Conservation (phyloP, 2,888 invertebrate genomes). For the Eumerus sabulonum region DNA sequence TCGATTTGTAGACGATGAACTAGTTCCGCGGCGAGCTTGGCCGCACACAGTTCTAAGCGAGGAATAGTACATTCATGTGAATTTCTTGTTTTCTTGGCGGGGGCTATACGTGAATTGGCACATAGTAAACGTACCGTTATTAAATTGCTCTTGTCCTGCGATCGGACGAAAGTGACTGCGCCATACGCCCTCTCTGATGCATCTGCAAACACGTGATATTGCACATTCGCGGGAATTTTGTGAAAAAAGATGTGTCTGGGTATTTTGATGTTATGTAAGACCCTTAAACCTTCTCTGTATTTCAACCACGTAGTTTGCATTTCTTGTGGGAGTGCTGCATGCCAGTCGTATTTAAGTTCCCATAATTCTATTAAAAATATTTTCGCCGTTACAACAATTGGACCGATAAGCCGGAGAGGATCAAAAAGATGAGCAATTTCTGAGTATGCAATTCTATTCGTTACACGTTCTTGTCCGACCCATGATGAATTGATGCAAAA, state of each 20-base stretch:
- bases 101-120: background rate
- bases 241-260: background rate
- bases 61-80: too few species aligned
- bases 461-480: background rate
- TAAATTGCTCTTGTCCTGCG: background rate
- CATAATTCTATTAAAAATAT: background rate
- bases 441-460: background rate
- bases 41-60: too few species aligned
- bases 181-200: too few species aligned
- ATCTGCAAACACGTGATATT: background rate
- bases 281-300: conserved; percentile 3
- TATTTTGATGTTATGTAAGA: conserved; percentile 2
- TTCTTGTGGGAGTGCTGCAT: conserved; percentile 18
- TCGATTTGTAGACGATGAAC: too few species aligned
- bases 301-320: conserved; percentile 5
- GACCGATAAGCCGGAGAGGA: background rate
- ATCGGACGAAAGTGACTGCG: too few species aligned
- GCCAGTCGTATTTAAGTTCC: conserved; percentile 7
- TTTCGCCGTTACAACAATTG: background rate
- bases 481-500: background rate
- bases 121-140: background rate
- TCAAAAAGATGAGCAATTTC: background rate
- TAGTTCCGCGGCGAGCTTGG: too few species aligned
- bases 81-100: too few species aligned
- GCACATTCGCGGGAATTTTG: background rate